Evolutionary conservation across 1,140 invertebrate species (phyloP), one percentile per base, ranked within the genome.

Genomic region (Goniozus legneri): DNA sequence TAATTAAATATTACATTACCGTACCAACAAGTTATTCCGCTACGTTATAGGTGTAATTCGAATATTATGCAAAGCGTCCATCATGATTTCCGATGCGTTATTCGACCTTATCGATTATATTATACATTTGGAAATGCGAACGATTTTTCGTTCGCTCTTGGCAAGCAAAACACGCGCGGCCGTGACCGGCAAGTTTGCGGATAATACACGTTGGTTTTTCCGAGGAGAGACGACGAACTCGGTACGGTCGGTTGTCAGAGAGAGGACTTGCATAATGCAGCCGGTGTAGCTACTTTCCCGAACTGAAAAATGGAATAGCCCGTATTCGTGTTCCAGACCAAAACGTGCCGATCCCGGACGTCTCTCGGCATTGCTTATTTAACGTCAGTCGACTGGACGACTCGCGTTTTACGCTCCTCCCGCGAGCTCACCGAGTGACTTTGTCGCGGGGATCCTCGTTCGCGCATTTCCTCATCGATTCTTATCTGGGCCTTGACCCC

Each of bases 61-160:
- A 66, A 66, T 66, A 66, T 65, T 65, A 65, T 66, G 64, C 60
- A 66, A 66, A 66, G 52, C 59, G 50, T 40, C 21, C n/a, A n/a
- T n/a, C n/a, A n/a, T n/a, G n/a, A n/a, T n/a, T n/a, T n/a, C n/a
- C n/a, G n/a, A n/a, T n/a, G n/a, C n/a, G n/a, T n/a, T n/a, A n/a
- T n/a, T n/a, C n/a, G n/a, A n/a, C n/a, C n/a, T n/a, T n/a, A n/a
- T n/a, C n/a, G n/a, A n/a, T n/a, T n/a, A n/a, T n/a, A n/a, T n/a
- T n/a, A n/a, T n/a, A n/a, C n/a, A n/a, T n/a, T n/a, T n/a, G n/a
- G n/a, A n/a, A n/a, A n/a, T n/a, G n/a, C n/a, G n/a, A n/a, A n/a
- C n/a, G n/a, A n/a, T n/a, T n/a, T n/a, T n/a, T n/a, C n/a, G n/a
- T n/a, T n/a, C n/a, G n/a, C n/a, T n/a, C n/a, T n/a, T n/a, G n/a